Percentiles rank a stretch among this genome's conserved stretches.
phyloP scores from a whole-genome alignment of 2,797 vertebrate species.

The Chaenodraco wilsoni region DNA sequence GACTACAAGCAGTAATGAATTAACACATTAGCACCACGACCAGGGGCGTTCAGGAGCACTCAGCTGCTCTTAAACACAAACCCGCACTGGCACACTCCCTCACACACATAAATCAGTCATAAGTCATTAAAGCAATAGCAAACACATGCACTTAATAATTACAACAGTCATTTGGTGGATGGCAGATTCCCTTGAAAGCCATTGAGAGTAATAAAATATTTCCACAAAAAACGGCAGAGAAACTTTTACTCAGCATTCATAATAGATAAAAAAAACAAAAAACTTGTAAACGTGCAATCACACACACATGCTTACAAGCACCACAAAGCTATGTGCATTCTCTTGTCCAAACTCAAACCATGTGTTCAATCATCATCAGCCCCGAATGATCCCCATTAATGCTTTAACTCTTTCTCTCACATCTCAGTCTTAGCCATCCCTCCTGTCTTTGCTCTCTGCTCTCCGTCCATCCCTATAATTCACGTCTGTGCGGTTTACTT shows the following conservation, averaged over 20 bases:
- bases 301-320: constrained; percentile 26
- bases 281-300: constrained; percentile 34
- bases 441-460: constrained; percentile 63
- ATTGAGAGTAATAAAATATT: constrained; percentile 41
- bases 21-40: constrained; percentile 80
- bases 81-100: constrained; percentile 44
- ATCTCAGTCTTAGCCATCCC: constrained; percentile 65
- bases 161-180: constrained; percentile 70
- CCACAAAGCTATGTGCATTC: constrained; percentile 46
- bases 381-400: constrained; percentile 80
- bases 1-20: constrained; percentile 82
- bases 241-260: constrained; percentile 69
- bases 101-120: constrained; percentile 67
- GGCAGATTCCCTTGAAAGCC: constrained; percentile 55
- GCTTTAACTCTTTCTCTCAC: constrained; percentile 78
- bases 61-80: constrained; percentile 79
- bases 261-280: constrained; percentile 46
- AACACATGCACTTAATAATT: constrained; percentile 69
- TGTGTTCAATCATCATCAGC: constrained; percentile 81
- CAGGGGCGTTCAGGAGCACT: constrained; percentile 75
- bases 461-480: constrained; percentile 76
- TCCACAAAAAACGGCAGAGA: constrained; percentile 33
- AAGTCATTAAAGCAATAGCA: constrained; percentile 64
- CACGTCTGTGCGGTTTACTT: constrained; percentile 73
- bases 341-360: constrained; percentile 70